Conservation (phyloP, 1,140 invertebrate species). For the Carposina sasakii region DNA sequence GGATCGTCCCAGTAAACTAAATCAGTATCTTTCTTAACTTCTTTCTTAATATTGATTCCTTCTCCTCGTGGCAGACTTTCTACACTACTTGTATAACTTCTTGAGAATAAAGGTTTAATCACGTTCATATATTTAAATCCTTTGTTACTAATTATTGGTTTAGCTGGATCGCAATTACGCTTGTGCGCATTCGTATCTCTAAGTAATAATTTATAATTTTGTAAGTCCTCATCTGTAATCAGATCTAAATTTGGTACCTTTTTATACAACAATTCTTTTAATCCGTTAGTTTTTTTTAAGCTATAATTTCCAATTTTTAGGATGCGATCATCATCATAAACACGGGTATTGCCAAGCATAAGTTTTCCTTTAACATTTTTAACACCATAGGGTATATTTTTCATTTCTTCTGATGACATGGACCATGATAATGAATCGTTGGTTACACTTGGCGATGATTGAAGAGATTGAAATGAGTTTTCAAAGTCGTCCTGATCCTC, state of each 20-base stretch:
- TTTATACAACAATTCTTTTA: constrained; percentile 13
- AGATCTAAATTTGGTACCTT: constrained; percentile 10
- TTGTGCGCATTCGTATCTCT: constrained; percentile 13
- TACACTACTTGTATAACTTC: too few species aligned
- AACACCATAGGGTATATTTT: constrained; percentile 8
- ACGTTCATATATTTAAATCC: constrained; percentile 14
- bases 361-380: constrained; percentile 1
- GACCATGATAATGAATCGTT: constrained; percentile 9
- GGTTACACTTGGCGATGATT: not conserved
- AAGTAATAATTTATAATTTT: constrained; percentile 14
- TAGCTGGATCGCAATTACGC: constrained; percentile 8
- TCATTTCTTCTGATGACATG: constrained; percentile 1
- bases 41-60: too few species aligned
- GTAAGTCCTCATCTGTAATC: constrained; percentile 7
- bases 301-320: too few species aligned
- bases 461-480: constrained; percentile 6
- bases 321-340: too few species aligned
- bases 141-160: constrained; percentile 17
- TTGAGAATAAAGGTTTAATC: constrained; percentile 15
- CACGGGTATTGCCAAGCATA: too few species aligned
- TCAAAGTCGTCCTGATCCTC: constrained; percentile 5
- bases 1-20: constrained; percentile 10
- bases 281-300: constrained; percentile 8
- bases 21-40: constrained; percentile 4
- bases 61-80: too few species aligned